phyloP scores from a whole-genome alignment of 2,113 vertebrate species.

The Ochotona curzoniae region DNA sequence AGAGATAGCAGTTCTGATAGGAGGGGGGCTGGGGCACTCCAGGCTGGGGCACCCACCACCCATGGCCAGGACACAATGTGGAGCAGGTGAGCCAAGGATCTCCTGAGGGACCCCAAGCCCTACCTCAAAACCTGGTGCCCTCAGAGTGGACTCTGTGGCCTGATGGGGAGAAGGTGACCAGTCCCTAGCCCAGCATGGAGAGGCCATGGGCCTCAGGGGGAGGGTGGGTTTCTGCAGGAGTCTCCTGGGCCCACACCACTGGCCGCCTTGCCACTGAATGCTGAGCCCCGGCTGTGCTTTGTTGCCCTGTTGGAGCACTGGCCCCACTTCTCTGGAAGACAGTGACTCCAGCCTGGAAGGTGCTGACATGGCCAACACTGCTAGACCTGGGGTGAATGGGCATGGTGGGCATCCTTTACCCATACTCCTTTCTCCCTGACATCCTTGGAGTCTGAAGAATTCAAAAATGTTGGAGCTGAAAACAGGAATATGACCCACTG shows the following conservation, averaged over 20 bases:
- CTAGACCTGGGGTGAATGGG: neutral
- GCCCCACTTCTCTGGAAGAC: neutral
- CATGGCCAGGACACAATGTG: accelerated
- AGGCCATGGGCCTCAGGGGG: neutral
- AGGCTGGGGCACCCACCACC: neutral
- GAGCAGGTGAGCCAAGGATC: neutral
- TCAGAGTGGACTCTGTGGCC: neutral
- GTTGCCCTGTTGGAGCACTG: too few relatives aligned
- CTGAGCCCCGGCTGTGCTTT: neutral
- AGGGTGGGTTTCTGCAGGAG: neutral
- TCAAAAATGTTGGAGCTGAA: neutral
- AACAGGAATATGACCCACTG: neutral
- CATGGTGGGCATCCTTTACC: accelerated
- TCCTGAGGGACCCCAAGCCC: neutral
- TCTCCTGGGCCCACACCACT: neutral
- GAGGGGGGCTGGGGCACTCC: neutral
- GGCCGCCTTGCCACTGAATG: neutral
- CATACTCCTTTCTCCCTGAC: neutral
- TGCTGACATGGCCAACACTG: neutral
- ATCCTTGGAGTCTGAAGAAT: neutral
- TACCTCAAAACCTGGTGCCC: neutral
- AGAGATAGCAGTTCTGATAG: accelerated
- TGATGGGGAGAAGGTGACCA: neutral
- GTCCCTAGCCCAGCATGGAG: neutral
- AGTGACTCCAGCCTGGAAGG: neutral